A percentile compares a stretch with the other conserved stretches of the same genome.
These are phyloP conservation scores for Hypena proboscidalis DNA, from an alignment of 2,888 invertebrate genomes.

Conservation along the genomic window DNA sequence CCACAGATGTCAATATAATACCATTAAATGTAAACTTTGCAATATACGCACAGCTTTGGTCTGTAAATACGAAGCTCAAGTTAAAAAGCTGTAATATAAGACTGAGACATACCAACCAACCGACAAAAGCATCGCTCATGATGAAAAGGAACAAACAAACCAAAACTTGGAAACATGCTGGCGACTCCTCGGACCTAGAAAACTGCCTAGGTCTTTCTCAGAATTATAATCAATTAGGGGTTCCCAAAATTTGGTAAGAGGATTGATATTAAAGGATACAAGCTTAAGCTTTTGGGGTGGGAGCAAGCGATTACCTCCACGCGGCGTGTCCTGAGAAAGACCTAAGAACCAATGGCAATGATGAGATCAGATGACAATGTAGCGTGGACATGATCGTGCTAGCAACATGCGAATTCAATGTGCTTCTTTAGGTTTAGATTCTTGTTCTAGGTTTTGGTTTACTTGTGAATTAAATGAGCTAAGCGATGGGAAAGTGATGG, in stretches of 20 bases:
- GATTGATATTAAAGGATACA: constrained; percentile 74
- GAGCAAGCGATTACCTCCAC: constrained; percentile 80
- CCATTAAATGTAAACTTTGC: neutral
- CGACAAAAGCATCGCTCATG: constrained; percentile 72
- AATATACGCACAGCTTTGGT: constrained; percentile 16
- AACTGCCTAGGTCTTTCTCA: constrained; percentile 83
- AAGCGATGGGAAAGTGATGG: constrained; percentile 20
- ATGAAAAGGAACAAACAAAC: constrained; percentile 72
- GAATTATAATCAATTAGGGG: constrained; percentile 54
- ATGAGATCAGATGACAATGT: constrained; percentile 75
- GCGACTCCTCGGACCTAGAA: constrained; percentile 81
- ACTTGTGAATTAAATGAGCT: constrained; percentile 26
- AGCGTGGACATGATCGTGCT: constrained; percentile 67
- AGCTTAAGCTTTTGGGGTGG: constrained; percentile 76
- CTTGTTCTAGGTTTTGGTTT: constrained; percentile 19
- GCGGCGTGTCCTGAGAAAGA: constrained; percentile 83
- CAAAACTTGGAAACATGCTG: constrained; percentile 85
- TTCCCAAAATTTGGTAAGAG: constrained; percentile 81
- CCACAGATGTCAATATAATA: constrained; percentile 17
- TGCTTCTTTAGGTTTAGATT: constrained; percentile 49
- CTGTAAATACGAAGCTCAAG: constrained; percentile 22
- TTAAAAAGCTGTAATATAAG: constrained; percentile 46
- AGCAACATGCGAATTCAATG: constrained; percentile 75
- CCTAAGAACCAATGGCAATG: constrained; percentile 82
- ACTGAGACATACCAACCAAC: constrained; percentile 58